Conservation (phyloP, 1,140 invertebrate genomes). For the Ceratosolen solmsi region DNA sequence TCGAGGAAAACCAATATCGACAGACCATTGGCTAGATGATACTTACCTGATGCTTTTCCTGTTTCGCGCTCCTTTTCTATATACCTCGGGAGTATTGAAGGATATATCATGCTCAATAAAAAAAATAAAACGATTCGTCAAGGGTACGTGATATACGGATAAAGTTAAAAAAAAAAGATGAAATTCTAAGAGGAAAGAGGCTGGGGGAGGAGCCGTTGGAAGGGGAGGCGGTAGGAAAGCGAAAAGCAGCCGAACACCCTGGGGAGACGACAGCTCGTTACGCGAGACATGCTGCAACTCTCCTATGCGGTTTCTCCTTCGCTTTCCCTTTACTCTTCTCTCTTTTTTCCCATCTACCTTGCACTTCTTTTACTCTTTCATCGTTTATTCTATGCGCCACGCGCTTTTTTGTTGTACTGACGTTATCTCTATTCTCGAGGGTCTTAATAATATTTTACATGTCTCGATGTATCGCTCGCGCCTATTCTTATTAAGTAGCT, state of each 20-base stretch:
- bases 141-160: conserved; percentile 54
- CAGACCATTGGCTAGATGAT: conserved; percentile 38
- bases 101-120: conserved; percentile 57
- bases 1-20: conserved; percentile 57
- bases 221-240: background rate
- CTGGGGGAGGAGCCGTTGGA: conserved; percentile 54
- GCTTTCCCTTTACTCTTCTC: conserved; percentile 47
- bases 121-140: conserved; percentile 63
- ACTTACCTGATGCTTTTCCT: conserved; percentile 39
- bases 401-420: background rate
- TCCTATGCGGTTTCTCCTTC: conserved; percentile 49
- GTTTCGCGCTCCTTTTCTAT: background rate
- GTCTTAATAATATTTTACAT: conserved; percentile 57
- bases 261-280: conserved; percentile 72
- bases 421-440: conserved; percentile 21
- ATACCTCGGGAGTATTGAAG: conserved; percentile 30
- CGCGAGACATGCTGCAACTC: conserved; percentile 68
- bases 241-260: conserved; percentile 66
- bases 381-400: background rate
- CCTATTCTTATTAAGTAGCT: no score
- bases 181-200: conserved; percentile 37
- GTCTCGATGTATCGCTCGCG: conserved; percentile 10
- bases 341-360: conserved; percentile 49
- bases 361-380: conserved; percentile 52
- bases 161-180: conserved; percentile 44